phyloP scores from a whole-genome alignment of 2,797 vertebrate genomes.

The Mormyrops attenuatus region DNA sequence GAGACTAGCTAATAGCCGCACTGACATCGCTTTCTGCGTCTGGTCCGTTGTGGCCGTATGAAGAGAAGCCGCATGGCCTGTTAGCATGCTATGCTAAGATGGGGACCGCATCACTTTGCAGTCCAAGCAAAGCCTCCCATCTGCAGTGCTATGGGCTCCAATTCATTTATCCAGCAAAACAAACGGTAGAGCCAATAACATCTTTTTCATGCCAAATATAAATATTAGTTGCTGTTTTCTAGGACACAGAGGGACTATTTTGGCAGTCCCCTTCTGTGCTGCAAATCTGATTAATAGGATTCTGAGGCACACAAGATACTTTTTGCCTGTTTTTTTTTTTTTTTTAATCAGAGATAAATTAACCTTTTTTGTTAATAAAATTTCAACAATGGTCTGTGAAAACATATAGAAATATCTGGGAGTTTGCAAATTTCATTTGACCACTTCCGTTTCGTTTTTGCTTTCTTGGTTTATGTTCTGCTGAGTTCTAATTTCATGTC shows the following conservation, averaged over 20 bases:
- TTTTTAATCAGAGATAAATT: not conserved
- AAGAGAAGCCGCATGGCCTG: too few species aligned
- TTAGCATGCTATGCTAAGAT: not conserved
- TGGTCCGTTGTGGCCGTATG: not conserved
- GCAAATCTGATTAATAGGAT: constrained; percentile 5
- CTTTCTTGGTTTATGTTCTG: not conserved
- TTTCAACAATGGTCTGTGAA: not conserved
- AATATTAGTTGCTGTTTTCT: constrained; percentile 19
- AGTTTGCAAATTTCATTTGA: not conserved
- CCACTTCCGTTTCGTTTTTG: not conserved
- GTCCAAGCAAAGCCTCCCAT: not conserved
- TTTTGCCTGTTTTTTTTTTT: not conserved
- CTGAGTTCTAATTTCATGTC: not conserved
- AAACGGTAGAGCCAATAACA: constrained; percentile 30
- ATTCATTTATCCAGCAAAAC: constrained; percentile 31
- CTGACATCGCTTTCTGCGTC: not conserved
- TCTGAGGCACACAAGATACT: not conserved
- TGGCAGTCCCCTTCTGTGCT: not conserved
- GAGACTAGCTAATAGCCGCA: not conserved
- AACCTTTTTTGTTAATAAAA: not conserved
- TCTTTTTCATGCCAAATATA: not conserved
- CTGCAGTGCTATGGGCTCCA: not conserved
- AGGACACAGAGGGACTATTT: not conserved
- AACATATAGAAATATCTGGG: not conserved
- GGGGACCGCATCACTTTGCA: not conserved